Evolutionary conservation across 2,888 invertebrate genomes (phyloP).

Genomic region (Nysson spinosus): DNA sequence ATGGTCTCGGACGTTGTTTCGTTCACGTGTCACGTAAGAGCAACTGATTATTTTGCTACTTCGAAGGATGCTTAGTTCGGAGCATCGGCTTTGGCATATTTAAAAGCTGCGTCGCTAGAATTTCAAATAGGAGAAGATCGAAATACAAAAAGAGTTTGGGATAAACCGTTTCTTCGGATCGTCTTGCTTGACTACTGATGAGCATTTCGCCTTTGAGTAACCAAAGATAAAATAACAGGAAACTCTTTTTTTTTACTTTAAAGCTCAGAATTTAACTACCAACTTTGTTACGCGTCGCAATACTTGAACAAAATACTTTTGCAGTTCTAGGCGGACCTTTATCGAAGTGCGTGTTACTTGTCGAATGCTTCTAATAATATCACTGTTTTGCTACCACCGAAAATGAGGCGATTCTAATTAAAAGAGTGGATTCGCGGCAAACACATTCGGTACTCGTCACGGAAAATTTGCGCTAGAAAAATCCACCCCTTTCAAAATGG

Average conservation of each 20-base stretch:
- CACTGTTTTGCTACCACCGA: no score
- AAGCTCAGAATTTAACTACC: no score
- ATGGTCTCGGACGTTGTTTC: no score
- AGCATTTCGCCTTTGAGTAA: slow-evolving; percentile 55
- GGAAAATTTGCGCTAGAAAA: slow-evolving; percentile 48
- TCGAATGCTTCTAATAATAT: no score
- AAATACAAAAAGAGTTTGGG: slow-evolving; percentile 33
- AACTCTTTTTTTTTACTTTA: slow-evolving; percentile 32
- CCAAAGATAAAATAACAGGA: slow-evolving; percentile 61
- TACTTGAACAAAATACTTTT: no score
- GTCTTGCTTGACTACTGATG: slow-evolving; percentile 63
- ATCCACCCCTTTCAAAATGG: slow-evolving; percentile 38
- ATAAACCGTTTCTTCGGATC: slow-evolving; percentile 14
- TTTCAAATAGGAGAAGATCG: slow-evolving; percentile 8
- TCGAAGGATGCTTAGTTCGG: background rate
- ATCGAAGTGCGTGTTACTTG: no score
- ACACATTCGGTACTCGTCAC: background rate
- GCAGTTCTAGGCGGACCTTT: no score
- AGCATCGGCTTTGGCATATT: slow-evolving; percentile 10
- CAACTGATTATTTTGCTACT: background rate
- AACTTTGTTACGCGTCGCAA: background rate
- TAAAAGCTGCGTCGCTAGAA: slow-evolving; percentile 10
- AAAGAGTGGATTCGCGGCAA: no score
- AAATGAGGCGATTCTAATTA: no score
- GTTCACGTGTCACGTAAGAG: no score